phyloP scores from a whole-genome alignment of 2,888 invertebrate species.

The Lasius fuliginosus region DNA sequence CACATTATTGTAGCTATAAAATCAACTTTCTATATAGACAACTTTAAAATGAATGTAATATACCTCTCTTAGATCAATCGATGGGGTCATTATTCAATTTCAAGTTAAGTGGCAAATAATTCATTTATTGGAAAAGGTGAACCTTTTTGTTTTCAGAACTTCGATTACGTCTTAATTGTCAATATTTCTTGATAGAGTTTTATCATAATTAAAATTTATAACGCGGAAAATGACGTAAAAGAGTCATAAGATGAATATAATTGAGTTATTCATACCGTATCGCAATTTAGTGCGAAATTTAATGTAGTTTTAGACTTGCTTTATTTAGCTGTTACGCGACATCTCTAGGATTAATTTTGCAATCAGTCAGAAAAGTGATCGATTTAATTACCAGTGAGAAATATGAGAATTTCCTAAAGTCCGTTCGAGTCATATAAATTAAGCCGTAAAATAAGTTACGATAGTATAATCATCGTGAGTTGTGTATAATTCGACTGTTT shows the following conservation, averaged over 20 bases:
- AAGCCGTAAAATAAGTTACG: background rate
- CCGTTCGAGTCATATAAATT: background rate
- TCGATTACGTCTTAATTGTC: slow-evolving; percentile 28
- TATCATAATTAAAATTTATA: slow-evolving; percentile 28
- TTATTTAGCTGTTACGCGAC: background rate
- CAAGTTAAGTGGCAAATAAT: slow-evolving; percentile 1
- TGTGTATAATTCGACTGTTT: slow-evolving; percentile 37
- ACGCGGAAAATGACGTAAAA: background rate
- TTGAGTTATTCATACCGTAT: background rate
- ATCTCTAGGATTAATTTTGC: background rate
- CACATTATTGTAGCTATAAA: background rate
- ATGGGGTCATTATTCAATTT: background rate
- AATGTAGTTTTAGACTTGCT: background rate
- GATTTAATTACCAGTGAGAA: background rate
- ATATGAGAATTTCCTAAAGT: background rate
- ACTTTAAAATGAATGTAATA: background rate
- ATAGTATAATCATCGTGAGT: background rate
- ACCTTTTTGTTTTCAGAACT: background rate
- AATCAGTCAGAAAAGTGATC: background rate
- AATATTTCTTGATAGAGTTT: slow-evolving; percentile 24
- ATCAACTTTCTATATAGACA: background rate
- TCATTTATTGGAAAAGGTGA: slow-evolving; percentile 3
- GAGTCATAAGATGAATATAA: background rate
- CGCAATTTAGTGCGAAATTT: slow-evolving; percentile 20
- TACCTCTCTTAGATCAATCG: background rate